Percentiles rank a stretch among this genome's conserved stretches.
Conservation (phyloP, 2,113 vertebrate species). For the Gracilinanus agilis region DNA sequence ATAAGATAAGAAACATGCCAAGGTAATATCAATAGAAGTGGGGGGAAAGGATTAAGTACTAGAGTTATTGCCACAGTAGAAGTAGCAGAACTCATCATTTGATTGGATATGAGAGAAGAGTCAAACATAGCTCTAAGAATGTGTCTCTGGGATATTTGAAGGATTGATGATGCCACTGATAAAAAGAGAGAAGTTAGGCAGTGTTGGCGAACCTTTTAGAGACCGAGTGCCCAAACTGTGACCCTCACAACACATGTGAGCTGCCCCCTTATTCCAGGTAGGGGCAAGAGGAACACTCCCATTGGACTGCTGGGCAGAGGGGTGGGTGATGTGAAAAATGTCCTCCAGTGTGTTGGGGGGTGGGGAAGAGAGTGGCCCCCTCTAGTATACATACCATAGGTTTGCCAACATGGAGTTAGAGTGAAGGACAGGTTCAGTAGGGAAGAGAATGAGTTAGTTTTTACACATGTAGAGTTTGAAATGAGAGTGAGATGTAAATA, state of each 20-base stretch:
- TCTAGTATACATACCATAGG: too few species aligned
- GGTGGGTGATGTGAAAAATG: too few species aligned
- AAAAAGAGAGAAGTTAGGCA: not conserved
- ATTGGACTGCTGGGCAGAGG: too few species aligned
- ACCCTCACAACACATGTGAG: too few species aligned
- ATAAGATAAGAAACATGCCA: not conserved
- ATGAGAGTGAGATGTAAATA: not conserved
- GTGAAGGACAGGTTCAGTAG: not conserved
- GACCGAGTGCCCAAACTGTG: too few species aligned
- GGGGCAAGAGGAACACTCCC: too few species aligned
- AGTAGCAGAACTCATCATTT: not conserved
- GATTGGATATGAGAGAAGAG: not conserved
- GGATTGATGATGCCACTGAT: not conserved
- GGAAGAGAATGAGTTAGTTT: not conserved
- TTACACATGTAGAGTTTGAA: not conserved
- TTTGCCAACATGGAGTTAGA: too few species aligned
- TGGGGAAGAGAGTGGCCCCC: too few species aligned
- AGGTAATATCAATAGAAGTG: not conserved
- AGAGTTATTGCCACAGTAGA: not conserved
- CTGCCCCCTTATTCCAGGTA: too few species aligned
- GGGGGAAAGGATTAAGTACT: not conserved
- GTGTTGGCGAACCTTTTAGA: too few species aligned
- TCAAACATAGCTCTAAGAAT: not conserved
- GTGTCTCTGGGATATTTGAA: not conserved
- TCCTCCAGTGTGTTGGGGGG: too few species aligned